Percentiles rank a stretch among this genome's conserved stretches.
phyloP scores from a whole-genome alignment of 2,888 invertebrate genomes.

The Cheilosia pagana region DNA sequence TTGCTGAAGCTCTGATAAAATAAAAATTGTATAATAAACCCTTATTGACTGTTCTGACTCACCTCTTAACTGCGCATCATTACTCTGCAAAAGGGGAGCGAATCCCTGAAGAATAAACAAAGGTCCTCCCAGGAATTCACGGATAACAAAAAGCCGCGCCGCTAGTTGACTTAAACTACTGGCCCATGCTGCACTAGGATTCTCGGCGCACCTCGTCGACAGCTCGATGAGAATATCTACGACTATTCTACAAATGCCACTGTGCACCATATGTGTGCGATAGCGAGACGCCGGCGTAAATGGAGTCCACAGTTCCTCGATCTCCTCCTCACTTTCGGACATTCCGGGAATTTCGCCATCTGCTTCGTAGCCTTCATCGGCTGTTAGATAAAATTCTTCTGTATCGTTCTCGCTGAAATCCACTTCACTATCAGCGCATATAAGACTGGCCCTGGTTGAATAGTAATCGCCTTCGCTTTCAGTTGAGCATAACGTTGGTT shows the following conservation, averaged over 20 bases:
- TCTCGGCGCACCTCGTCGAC: constrained; percentile 79
- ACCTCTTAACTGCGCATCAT: constrained; percentile 80
- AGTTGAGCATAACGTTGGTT: constrained; percentile 56
- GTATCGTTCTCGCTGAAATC: constrained; percentile 82
- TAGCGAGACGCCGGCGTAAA: constrained; percentile 82
- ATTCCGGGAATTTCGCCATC: constrained; percentile 82
- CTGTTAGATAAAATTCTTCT: constrained; percentile 81
- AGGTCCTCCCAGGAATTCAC: constrained; percentile 83
- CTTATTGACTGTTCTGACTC: background rate
- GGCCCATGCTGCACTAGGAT: constrained; percentile 80
- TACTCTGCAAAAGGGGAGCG: constrained; percentile 79
- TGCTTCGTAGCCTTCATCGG: constrained; percentile 83
- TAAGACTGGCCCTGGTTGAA: constrained; percentile 80
- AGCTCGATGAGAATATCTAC: constrained; percentile 82
- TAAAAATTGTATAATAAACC: background rate
- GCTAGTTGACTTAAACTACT: constrained; percentile 81
- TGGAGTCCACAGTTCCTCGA: constrained; percentile 79
- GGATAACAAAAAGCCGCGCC: constrained; percentile 81
- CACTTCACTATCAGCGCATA: constrained; percentile 81
- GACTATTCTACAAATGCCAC: constrained; percentile 81
- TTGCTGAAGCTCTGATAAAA: constrained; percentile 86
- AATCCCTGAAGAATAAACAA: constrained; percentile 82
- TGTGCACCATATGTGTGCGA: constrained; percentile 81
- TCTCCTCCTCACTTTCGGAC: constrained; percentile 80
- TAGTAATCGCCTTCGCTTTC: constrained; percentile 80